These are phyloP conservation scores for Proteles cristata DNA, from an alignment of 2,113 vertebrate genomes.

Conservation along the genomic window DNA sequence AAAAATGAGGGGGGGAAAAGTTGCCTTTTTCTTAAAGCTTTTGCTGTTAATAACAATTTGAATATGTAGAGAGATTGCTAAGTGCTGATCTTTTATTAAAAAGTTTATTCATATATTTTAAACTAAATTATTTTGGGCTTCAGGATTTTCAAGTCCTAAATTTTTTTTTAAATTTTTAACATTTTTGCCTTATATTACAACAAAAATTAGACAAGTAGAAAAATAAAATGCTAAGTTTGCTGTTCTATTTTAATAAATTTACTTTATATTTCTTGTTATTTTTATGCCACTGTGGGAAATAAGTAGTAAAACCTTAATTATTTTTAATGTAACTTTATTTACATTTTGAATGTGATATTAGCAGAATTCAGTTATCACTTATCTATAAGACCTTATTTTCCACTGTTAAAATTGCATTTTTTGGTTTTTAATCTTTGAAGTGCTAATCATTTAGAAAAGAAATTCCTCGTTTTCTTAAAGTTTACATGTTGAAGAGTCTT, in stretches of 20 bases:
- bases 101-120: slow-evolving; percentile 19
- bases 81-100: background rate
- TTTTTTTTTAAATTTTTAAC: background rate
- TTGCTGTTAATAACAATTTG: slow-evolving; percentile 38
- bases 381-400: background rate
- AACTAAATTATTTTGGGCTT: background rate
- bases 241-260: slow-evolving; percentile 38
- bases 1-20: background rate
- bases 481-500: slow-evolving; percentile 22
- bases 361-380: background rate
- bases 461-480: slow-evolving; percentile 31
- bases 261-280: background rate
- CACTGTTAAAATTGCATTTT: slow-evolving; percentile 25
- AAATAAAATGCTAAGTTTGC: background rate
- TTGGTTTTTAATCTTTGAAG: background rate
- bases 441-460: slow-evolving; percentile 9
- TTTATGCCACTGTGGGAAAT: slow-evolving; percentile 29
- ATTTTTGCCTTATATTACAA: background rate
- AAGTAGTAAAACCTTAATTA: slow-evolving; percentile 22
- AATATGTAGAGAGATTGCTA: slow-evolving; percentile 12
- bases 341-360: slow-evolving; percentile 40
- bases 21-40: background rate
- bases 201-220: background rate
- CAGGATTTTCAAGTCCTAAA: background rate
- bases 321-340: slow-evolving; percentile 50